These are phyloP conservation scores for Limnephilus rhombicus DNA, from an alignment of 2,888 invertebrate species.

Conservation along the genomic window DNA sequence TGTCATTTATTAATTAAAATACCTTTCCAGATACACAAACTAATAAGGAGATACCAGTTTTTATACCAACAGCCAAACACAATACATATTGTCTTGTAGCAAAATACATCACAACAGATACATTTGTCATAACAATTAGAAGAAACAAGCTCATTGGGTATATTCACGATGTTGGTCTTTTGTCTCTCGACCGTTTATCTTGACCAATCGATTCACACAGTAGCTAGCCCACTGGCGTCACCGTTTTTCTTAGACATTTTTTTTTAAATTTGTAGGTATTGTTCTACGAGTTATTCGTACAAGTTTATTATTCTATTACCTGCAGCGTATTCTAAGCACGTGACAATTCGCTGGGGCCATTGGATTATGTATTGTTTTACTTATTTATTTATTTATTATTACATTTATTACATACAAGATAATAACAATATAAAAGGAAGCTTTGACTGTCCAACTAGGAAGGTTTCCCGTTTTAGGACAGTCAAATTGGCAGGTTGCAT, in stretches of 20 bases:
- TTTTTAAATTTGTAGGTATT: background rate
- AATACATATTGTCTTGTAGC: background rate
- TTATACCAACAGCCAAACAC: background rate
- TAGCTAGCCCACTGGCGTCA: constrained; percentile 13
- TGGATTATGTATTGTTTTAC: background rate
- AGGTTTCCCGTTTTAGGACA: too few relatives aligned
- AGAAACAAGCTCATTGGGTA: background rate
- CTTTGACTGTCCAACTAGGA: too few relatives aligned
- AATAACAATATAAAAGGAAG: too few relatives aligned
- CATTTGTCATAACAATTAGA: background rate
- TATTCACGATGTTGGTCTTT: background rate
- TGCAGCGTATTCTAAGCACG: background rate
- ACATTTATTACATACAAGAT: too few relatives aligned
- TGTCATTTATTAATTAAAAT: background rate
- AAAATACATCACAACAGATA: background rate
- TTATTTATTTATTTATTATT: too few relatives aligned
- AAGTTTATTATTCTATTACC: background rate
- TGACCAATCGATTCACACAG: constrained; percentile 13
- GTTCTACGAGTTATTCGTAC: background rate
- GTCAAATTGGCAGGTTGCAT: too few relatives aligned
- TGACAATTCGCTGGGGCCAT: background rate
- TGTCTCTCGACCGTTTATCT: background rate
- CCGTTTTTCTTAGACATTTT: constrained; percentile 17
- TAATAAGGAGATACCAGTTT: background rate
- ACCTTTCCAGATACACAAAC: background rate